Percentiles rank a stretch among this genome's conserved stretches.
These are phyloP conservation scores for Hozukius guyotensis DNA, from an alignment of 2,797 vertebrate genomes.

Conservation along the genomic window DNA sequence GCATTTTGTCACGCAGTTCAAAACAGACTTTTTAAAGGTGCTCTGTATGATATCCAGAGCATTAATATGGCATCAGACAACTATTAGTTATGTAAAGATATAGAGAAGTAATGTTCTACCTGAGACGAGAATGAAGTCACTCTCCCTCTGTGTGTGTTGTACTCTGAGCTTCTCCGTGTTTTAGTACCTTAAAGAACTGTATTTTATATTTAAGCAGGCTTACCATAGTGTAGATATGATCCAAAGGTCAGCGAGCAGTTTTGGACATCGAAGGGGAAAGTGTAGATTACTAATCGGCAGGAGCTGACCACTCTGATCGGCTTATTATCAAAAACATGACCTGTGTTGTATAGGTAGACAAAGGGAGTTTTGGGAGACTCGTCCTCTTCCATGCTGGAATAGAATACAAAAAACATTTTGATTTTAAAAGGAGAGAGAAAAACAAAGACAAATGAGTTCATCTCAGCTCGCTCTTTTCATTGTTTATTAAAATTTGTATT, in stretches of 20 bases:
- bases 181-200: neutral
- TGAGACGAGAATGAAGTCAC: too few relatives aligned
- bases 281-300: slow-evolving; percentile 74
- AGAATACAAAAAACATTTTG: neutral
- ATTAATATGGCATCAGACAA: too few relatives aligned
- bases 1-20: neutral
- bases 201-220: neutral
- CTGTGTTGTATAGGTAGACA: slow-evolving; percentile 73
- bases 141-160: too few relatives aligned
- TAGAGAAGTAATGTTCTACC: too few relatives aligned
- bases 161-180: too few relatives aligned
- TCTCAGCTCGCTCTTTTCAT: neutral
- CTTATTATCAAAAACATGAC: slow-evolving; percentile 66
- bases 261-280: slow-evolving; percentile 81
- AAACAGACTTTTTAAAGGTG: neutral
- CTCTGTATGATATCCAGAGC: too few relatives aligned
- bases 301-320: slow-evolving; percentile 70
- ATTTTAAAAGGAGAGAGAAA: neutral
- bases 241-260: slow-evolving; percentile 74
- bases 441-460: neutral
- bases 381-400: slow-evolving; percentile 73
- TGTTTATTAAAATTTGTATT: neutral
- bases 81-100: too few relatives aligned
- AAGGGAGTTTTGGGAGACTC: slow-evolving; percentile 63
- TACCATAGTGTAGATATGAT: slow-evolving; percentile 72